These are phyloP conservation scores for Phalacrocorax aristotelis DNA, from an alignment of 2,113 vertebrate genomes.

Conservation along the genomic window DNA sequence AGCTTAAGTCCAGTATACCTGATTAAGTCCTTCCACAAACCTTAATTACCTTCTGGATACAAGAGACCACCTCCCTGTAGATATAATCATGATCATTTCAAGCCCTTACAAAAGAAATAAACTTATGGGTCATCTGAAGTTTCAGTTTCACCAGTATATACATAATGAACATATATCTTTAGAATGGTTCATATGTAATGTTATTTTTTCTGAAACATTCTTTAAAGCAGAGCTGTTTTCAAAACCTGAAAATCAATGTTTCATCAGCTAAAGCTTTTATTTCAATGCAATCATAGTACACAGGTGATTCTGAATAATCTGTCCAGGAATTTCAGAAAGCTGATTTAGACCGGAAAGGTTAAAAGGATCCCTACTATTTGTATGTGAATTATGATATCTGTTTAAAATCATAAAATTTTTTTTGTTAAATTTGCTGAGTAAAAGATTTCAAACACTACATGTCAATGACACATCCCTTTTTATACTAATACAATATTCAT, in stretches of 20 bases:
- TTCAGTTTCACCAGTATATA: not conserved
- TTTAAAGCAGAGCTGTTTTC: not conserved
- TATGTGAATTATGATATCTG: not conserved
- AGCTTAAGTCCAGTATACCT: not conserved
- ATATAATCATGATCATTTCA: not conserved
- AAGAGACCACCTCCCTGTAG: not conserved
- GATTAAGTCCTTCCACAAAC: not conserved
- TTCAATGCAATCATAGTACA: not conserved
- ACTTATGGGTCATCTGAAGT: not conserved
- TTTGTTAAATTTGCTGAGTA: not conserved
- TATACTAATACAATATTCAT: not conserved
- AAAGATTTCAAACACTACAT: not conserved
- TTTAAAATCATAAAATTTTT: not conserved
- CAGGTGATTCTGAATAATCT: not conserved
- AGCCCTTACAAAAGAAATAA: not conserved
- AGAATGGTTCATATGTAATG: not conserved
- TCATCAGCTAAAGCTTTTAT: not conserved
- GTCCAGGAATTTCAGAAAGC: not conserved
- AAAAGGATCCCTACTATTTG: not conserved
- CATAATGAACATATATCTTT: not conserved
- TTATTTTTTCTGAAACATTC: not conserved
- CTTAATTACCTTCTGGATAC: not conserved
- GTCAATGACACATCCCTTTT: not conserved
- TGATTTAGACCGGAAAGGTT: not conserved
- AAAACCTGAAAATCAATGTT: not conserved